Conservation (phyloP, 2,797 vertebrate genomes). For the Lacerta agilis region DNA sequence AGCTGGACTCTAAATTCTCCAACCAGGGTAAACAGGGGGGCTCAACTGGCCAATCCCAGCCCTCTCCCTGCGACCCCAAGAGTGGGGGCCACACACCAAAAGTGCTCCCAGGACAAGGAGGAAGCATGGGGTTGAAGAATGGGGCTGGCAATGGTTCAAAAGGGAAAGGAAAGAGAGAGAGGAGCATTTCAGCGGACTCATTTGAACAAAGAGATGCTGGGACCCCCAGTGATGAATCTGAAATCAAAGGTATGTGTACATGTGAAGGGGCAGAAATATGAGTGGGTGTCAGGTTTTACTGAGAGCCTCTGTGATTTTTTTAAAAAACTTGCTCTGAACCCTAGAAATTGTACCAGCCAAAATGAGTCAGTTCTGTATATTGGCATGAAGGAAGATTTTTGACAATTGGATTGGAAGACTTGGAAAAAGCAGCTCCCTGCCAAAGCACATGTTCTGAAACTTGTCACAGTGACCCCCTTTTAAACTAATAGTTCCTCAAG, state of each 20-base stretch:
- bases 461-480: not conserved
- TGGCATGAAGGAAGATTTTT: not conserved
- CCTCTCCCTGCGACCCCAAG: constrained; percentile 97
- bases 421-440: not conserved
- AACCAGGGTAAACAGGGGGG: constrained; percentile 98
- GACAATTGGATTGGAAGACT: not conserved
- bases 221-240: constrained; percentile 90
- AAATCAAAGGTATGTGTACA: constrained; percentile 88
- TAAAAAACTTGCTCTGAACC: not conserved
- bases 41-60: constrained; percentile 95
- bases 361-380: not conserved
- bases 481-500: not conserved
- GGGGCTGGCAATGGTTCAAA: constrained; percentile 94
- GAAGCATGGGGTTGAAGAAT: constrained; percentile 97
- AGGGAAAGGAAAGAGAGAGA: constrained; percentile 97
- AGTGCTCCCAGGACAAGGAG: constrained; percentile 90
- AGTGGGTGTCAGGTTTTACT: not conserved
- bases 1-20: constrained; percentile 99
- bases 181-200: constrained; percentile 97
- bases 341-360: not conserved
- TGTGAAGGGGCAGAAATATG: not conserved
- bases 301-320: not conserved
- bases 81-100: constrained; percentile 89
- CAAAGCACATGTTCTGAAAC: not conserved
- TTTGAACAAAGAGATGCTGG: constrained; percentile 96